Conservation (phyloP, 1,140 invertebrate species). For the Sitobion miscanthi region DNA sequence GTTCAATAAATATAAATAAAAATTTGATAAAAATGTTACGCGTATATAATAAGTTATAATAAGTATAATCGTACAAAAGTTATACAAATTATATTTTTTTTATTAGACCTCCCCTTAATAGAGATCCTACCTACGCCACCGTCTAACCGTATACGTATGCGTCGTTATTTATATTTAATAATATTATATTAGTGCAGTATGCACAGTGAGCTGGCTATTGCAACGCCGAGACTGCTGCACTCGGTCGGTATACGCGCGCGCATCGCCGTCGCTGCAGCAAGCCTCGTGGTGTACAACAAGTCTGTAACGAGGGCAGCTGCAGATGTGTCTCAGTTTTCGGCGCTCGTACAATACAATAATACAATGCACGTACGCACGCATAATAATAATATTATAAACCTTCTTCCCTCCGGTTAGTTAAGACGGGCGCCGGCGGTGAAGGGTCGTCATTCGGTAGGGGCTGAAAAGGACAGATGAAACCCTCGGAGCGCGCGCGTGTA, state of each 20-base stretch:
- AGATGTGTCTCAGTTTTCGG: not conserved
- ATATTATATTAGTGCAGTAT: not conserved
- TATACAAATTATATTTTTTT: too few species aligned
- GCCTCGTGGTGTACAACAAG: conserved; percentile 2
- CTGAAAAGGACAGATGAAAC: conserved; percentile 17
- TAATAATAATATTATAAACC: conserved; percentile 23
- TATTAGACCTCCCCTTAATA: too few species aligned
- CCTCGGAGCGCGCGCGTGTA: not conserved
- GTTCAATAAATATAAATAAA: too few species aligned
- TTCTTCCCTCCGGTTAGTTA: not conserved
- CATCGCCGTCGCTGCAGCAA: not conserved
- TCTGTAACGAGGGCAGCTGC: not conserved
- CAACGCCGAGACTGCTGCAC: not conserved
- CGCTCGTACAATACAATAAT: not conserved
- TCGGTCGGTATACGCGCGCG: not conserved
- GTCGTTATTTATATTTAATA: not conserved
- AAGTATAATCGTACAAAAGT: too few species aligned
- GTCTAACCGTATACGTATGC: not conserved
- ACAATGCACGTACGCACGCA: not conserved
- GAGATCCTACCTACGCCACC: not conserved
- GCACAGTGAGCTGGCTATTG: not conserved
- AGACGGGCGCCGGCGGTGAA: not conserved
- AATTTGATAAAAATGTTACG: too few species aligned
- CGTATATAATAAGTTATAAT: too few species aligned
- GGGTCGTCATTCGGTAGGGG: not conserved